Evolutionary conservation across 2,113 vertebrate genomes (phyloP).

Genomic region (Rhinopithecus roxellana): DNA sequence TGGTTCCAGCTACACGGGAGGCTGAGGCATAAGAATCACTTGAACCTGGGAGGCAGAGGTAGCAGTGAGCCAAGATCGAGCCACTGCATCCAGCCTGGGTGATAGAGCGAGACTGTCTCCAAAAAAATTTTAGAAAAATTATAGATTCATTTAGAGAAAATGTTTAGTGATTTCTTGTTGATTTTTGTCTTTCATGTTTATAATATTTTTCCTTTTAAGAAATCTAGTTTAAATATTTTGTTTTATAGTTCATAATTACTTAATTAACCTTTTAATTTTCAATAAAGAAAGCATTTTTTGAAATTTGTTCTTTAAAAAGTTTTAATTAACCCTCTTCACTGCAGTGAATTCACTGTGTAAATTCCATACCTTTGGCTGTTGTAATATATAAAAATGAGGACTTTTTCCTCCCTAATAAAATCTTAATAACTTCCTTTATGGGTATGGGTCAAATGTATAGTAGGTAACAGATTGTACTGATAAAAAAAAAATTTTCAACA

Average conservation of each 20-base stretch:
- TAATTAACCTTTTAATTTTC: constrained; percentile 31
- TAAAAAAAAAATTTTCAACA: neutral
- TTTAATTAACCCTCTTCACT: neutral
- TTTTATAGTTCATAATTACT: constrained; percentile 13
- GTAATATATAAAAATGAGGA: constrained; percentile 16
- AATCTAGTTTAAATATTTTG: neutral
- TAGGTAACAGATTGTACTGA: constrained; percentile 24
- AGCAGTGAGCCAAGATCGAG: neutral
- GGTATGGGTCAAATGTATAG: neutral
- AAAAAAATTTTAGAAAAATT: neutral
- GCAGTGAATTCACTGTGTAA: constrained; percentile 4
- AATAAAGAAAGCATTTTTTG: neutral
- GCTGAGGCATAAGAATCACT: neutral
- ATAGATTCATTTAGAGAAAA: neutral
- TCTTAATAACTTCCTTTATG: constrained; percentile 40
- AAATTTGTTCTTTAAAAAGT: neutral
- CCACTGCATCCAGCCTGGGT: neutral
- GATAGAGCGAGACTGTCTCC: neutral
- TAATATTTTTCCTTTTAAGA: neutral
- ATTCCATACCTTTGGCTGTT: neutral
- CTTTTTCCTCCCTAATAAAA: neutral
- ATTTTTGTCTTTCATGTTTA: constrained; percentile 7
- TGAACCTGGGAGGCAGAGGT: neutral
- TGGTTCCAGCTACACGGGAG: neutral
- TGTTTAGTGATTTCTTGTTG: neutral